Conservation (phyloP, 2,113 vertebrate genomes). For the Bufo gargarizans region DNA sequence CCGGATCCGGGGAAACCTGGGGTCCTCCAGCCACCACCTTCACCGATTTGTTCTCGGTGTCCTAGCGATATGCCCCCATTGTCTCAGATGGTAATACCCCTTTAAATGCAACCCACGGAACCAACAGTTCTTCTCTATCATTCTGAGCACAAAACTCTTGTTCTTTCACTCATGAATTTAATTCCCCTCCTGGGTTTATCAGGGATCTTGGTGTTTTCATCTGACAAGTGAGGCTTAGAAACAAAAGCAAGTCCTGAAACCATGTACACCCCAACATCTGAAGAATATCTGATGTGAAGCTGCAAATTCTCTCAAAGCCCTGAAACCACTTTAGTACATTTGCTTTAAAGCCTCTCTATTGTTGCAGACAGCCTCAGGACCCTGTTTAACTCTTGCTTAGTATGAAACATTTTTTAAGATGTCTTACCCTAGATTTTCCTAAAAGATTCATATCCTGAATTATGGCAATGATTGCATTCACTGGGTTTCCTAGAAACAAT, state of each 20-base stretch:
- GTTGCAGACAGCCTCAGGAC: neutral
- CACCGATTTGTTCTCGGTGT: too few relatives aligned
- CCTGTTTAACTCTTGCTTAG: neutral
- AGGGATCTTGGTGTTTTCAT: slow-evolving; percentile 1
- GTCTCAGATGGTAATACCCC: too few relatives aligned
- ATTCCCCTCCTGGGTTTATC: neutral
- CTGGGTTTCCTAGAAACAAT: neutral
- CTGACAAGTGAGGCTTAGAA: neutral
- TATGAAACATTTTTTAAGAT: neutral
- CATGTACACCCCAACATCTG: neutral
- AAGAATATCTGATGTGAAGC: neutral
- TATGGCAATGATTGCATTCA: neutral
- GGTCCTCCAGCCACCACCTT: too few relatives aligned
- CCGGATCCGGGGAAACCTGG: too few relatives aligned
- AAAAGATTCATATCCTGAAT: neutral
- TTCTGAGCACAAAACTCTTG: neutral
- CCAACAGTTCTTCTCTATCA: neutral
- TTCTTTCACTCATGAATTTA: neutral
- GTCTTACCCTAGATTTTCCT: neutral
- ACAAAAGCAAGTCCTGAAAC: neutral
- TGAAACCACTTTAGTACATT: neutral
- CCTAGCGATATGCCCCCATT: too few relatives aligned
- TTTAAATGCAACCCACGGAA: neutral
- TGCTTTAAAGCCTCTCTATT: neutral
- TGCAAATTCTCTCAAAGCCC: neutral